A percentile compares a stretch with the other conserved stretches of the same genome.
These are phyloP conservation scores for Eudemis profundana DNA, from an alignment of 2,888 invertebrate genomes.

Conservation along the genomic window DNA sequence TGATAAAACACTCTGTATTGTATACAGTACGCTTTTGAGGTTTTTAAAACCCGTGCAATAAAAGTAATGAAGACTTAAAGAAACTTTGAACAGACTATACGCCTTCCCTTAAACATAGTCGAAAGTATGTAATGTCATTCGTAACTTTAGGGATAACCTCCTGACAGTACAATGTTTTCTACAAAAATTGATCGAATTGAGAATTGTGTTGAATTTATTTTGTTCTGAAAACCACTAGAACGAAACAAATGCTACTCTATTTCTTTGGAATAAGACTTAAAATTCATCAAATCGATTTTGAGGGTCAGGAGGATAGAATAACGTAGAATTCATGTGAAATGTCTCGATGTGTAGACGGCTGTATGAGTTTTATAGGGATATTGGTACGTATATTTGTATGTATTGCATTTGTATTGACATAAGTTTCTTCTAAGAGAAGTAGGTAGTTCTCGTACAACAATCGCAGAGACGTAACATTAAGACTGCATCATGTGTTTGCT, in stretches of 20 bases:
- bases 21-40: conserved; percentile 37
- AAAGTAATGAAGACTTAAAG: conserved; percentile 26
- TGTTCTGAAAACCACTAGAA: no score
- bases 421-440: conserved; percentile 3
- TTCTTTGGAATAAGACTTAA: background rate
- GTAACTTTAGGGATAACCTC: conserved; percentile 1
- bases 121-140: conserved; percentile 13
- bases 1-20: conserved; percentile 43
- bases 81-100: conserved; percentile 32
- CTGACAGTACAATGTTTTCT: conserved; percentile 1
- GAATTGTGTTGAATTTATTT: no score
- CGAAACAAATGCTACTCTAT: background rate
- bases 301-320: conserved; percentile 7
- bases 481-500: conserved; percentile 35
- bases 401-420: conserved; percentile 19
- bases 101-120: conserved; percentile 24
- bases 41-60: conserved; percentile 36
- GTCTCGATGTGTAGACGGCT: conserved; percentile 33
- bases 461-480: conserved; percentile 14
- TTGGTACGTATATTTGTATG: conserved; percentile 13
- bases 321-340: conserved; percentile 24
- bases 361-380: conserved; percentile 4
- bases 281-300: background rate
- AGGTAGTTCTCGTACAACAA: conserved; percentile 9
- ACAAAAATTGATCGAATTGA: no score